phyloP scores from a whole-genome alignment of 2,888 invertebrate genomes.

The Drosophila parthenogenetica region DNA sequence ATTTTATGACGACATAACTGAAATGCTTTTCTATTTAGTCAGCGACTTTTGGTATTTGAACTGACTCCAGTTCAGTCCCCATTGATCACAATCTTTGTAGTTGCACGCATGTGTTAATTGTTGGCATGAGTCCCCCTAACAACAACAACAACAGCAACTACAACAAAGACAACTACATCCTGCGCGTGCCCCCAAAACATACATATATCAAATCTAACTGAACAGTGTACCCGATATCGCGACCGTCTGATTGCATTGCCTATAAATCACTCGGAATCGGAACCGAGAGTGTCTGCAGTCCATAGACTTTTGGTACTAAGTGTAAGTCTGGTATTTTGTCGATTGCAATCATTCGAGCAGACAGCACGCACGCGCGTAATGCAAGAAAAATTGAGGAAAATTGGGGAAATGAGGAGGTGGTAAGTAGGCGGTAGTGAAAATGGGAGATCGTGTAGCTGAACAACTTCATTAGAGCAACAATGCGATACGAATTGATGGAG shows the following conservation, averaged over 20 bases:
- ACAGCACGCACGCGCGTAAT: conserved; percentile 78
- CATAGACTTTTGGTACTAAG: conserved; percentile 33
- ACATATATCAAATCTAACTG: conserved; percentile 76
- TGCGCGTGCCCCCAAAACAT: conserved; percentile 77
- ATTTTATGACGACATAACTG: neutral
- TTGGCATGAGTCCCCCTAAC: conserved; percentile 62
- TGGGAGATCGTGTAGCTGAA: conserved; percentile 31
- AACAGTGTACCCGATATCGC: conserved; percentile 71
- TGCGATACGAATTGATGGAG: conserved; percentile 18
- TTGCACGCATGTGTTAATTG: conserved; percentile 77
- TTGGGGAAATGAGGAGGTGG: conserved; percentile 11
- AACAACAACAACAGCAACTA: conserved; percentile 25
- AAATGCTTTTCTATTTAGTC: conserved; percentile 22
- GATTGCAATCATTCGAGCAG: conserved; percentile 74
- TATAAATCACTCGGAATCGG: conserved; percentile 72
- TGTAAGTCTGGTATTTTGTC: conserved; percentile 59
- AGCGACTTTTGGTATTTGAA: conserved; percentile 19
- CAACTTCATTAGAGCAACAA: conserved; percentile 58
- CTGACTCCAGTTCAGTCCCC: conserved; percentile 20
- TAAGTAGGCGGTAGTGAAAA: conserved; percentile 23
- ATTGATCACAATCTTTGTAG: conserved; percentile 64
- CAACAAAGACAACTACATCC: conserved; percentile 63
- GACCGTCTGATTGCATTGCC: conserved; percentile 69
- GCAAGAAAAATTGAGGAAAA: conserved; percentile 20
- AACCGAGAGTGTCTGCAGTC: conserved; percentile 40